Evolutionary conservation across 2,888 invertebrate genomes (phyloP).

Genomic region (Lissonota sp.): DNA sequence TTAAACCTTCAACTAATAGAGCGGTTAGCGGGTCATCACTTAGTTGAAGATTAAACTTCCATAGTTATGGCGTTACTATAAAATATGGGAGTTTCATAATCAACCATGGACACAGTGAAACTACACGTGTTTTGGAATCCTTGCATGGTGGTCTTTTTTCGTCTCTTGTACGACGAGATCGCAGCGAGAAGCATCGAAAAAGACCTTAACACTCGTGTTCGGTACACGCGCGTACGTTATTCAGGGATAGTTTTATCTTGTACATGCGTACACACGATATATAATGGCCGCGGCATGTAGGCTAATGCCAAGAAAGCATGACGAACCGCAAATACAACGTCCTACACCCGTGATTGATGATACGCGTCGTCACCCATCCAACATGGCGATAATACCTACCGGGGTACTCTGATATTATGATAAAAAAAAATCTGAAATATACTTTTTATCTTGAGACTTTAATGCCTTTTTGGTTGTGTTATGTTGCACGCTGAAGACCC

Average conservation of each 20-base stretch:
- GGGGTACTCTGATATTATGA: conserved; percentile 40
- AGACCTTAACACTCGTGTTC: too few species aligned
- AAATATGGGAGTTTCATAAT: too few species aligned
- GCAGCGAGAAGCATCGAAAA: too few species aligned
- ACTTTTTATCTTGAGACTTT: conserved; percentile 57
- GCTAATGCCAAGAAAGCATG: conserved; percentile 80
- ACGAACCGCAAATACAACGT: conserved; percentile 71
- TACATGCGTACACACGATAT: conserved; percentile 8
- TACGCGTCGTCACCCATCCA: conserved; percentile 74
- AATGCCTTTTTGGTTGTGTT: conserved; percentile 26
- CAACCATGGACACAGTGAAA: too few species aligned
- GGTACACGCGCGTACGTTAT: too few species aligned
- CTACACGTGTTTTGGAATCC: too few species aligned
- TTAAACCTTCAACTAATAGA: too few species aligned
- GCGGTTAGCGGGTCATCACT: too few species aligned
- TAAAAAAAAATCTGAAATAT: conserved; percentile 33
- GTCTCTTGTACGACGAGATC: too few species aligned
- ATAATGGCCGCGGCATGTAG: conserved; percentile 72
- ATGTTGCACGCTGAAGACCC: conserved; percentile 28
- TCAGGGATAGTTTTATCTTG: conserved; percentile 16
- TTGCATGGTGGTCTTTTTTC: too few species aligned
- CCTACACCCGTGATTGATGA: conserved; percentile 74
- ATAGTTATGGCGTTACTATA: too few species aligned
- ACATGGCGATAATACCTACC: conserved; percentile 57
- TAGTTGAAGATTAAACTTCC: too few species aligned